Percentiles rank a stretch among this genome's conserved stretches.
phyloP scores from a whole-genome alignment of 2,888 invertebrate species.

The Pollenia griseotomentosa region DNA sequence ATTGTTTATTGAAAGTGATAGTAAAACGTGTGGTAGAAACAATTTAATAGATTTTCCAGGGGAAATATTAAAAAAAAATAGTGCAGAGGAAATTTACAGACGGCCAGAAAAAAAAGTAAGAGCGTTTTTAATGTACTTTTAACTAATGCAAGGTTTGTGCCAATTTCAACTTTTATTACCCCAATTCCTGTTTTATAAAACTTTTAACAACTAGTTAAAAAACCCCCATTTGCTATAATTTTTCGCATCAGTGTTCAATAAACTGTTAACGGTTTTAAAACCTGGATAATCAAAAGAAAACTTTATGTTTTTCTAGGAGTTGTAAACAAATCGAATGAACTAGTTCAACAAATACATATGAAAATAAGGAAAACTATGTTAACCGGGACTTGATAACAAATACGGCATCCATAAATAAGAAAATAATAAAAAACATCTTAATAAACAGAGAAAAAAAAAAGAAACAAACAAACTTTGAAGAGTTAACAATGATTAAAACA shows the following conservation, averaged over 20 bases:
- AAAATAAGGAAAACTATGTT: constrained; percentile 17
- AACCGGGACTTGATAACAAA: background rate
- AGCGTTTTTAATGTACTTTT: background rate
- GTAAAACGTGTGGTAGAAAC: constrained; percentile 10
- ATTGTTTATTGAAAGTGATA: constrained; percentile 50
- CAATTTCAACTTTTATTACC: background rate
- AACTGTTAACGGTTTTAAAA: constrained; percentile 32
- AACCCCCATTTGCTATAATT: background rate
- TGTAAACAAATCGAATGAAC: constrained; percentile 16
- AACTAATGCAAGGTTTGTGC: constrained; percentile 6
- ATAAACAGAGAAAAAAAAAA: background rate
- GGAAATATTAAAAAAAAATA: constrained; percentile 34
- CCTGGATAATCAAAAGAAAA: constrained; percentile 44
- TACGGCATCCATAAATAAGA: background rate
- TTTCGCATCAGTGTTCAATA: background rate
- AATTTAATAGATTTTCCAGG: constrained; percentile 17
- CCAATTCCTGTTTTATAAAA: background rate
- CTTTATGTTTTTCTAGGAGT: constrained; percentile 40
- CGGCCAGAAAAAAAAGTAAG: background rate
- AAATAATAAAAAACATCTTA: constrained; percentile 12
- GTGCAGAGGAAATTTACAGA: constrained; percentile 8
- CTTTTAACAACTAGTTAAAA: background rate
- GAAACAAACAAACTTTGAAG: background rate
- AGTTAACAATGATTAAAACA: constrained; percentile 5
- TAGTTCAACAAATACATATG: constrained; percentile 21